Evolutionary conservation across 2,888 invertebrate genomes (phyloP), one percentile per base, ranked within the genome.

Genomic region (Cosmia pyralina): DNA sequence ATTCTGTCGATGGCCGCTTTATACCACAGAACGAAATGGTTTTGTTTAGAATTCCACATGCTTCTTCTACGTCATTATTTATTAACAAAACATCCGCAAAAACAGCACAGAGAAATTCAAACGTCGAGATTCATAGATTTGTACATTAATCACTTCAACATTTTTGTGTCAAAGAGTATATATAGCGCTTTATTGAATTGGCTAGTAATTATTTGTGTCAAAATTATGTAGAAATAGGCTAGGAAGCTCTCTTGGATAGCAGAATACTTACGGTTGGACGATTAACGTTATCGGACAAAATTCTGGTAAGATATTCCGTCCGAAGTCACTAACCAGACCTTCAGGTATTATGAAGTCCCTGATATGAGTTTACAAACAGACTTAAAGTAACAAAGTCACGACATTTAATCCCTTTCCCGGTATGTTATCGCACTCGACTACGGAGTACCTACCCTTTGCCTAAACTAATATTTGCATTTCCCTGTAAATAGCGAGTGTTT

Each of bases 391-490:
- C 81, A 86, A 79, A 86, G 84, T 87, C 85, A 86, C 85, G 86
- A 88, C 87, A 88, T 88, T 87, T 88, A 89, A 90, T 86, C 88
- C 88, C 85, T 86, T 85, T 86, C 87, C 86, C 85, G 88, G 88
- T 87, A 75, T 86, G 89, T 89, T 87, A 88, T 88, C 90, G 87
- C 86, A 83, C 88, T 88, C 81, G 77, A 88, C 85, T 86, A 85
- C 87, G 84, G 83, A 90, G 88, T 88, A 88, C 88, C 88, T 88
- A 88, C 88, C 88, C 90, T 89, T 87, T 87, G 86, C 92, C 92
- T 91, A 91, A 90, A 88, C 90, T 88, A 92, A 92, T 89, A 90
- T 93, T 93, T 90, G 88, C 88, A 85, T 85, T 92, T 88, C 89
- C 89, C 86, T 89, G 90, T 89, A 90, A 91, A 90, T 90, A 90